Evolutionary conservation across 2,113 vertebrate species (phyloP).

Genomic region (Etia nguti): DNA sequence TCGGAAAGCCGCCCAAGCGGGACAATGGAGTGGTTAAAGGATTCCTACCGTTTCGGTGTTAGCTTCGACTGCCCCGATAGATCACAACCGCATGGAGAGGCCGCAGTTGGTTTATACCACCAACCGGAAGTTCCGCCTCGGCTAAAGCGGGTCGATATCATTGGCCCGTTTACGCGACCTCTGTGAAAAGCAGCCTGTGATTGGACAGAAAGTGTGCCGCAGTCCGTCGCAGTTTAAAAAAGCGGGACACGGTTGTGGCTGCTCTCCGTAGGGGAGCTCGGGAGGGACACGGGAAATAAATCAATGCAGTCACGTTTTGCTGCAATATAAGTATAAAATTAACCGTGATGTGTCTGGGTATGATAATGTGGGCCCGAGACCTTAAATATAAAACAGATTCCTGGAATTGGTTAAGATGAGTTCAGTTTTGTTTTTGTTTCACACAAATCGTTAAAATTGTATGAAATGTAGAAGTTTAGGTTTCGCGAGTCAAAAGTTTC

Average conservation of each 20-base stretch:
- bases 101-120: constrained; percentile 58
- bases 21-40: accelerated
- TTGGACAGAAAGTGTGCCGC: constrained; percentile 39
- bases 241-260: constrained; percentile 2
- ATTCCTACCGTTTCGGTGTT: constrained; percentile 43
- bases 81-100: constrained; percentile 68
- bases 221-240: constrained; percentile 20
- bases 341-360: too few relatives aligned
- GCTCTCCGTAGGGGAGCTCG: not conserved
- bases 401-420: too few relatives aligned
- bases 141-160: not conserved
- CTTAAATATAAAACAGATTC: not conserved
- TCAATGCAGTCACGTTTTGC: not conserved
- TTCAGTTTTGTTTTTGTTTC: not conserved
- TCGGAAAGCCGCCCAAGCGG: accelerated
- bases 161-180: constrained; percentile 38
- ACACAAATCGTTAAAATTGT: not conserved
- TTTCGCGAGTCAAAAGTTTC: not conserved
- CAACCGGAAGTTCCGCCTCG: constrained; percentile 55
- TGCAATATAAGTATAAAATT: not conserved
- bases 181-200: not conserved
- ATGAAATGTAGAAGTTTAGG: not conserved
- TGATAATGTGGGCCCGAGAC: not conserved
- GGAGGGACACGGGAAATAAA: not conserved
- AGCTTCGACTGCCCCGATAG: not conserved